These are phyloP conservation scores for Pissodes strobi DNA, from an alignment of 1,140 invertebrate genomes.

Conservation along the genomic window DNA sequence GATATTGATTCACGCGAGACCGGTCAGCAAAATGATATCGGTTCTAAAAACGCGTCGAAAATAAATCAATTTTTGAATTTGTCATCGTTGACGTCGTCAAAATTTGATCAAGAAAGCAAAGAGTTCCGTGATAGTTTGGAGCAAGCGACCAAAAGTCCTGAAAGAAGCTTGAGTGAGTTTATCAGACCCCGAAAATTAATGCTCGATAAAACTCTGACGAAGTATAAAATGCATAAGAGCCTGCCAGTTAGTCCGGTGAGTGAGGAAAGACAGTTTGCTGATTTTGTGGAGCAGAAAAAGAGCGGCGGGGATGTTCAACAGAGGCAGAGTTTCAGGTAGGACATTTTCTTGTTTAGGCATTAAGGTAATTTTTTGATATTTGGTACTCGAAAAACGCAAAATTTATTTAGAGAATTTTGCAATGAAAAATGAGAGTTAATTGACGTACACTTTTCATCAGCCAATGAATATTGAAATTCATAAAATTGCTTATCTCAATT, in stretches of 20 bases:
- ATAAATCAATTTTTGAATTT: constrained; percentile 14
- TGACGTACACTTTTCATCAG: too few species aligned
- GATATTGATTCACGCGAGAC: neutral
- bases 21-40: neutral
- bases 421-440: too few species aligned
- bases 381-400: too few species aligned
- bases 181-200: constrained; percentile 50
- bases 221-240: constrained; percentile 69
- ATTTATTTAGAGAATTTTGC: too few species aligned
- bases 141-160: constrained; percentile 44
- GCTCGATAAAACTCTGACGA: constrained; percentile 49
- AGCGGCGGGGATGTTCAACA: constrained; percentile 16
- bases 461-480: too few species aligned
- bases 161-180: constrained; percentile 41
- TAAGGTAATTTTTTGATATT: too few species aligned
- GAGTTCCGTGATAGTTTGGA: constrained; percentile 22
- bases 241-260: constrained; percentile 70
- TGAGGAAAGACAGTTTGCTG: constrained; percentile 68
- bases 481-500: too few species aligned
- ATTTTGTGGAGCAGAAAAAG: constrained; percentile 52
- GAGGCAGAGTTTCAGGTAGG: constrained; percentile 34
- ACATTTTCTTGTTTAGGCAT: neutral
- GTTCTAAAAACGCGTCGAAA: neutral
- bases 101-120: constrained; percentile 21
- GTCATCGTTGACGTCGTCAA: neutral